These are phyloP conservation scores for Semnornis frantzii DNA, from an alignment of 2,113 vertebrate genomes.

Conservation along the genomic window DNA sequence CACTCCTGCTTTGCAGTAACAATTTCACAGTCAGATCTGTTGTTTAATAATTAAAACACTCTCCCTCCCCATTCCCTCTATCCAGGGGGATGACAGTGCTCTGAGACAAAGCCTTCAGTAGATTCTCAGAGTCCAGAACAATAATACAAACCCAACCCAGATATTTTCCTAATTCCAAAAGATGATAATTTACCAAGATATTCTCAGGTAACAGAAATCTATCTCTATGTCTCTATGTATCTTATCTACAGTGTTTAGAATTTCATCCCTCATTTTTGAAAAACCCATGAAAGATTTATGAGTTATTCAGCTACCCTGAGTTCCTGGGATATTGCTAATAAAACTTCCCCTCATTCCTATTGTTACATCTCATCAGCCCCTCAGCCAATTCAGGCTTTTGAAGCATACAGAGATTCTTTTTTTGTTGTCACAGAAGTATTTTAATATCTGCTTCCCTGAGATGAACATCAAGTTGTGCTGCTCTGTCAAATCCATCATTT, in stretches of 20 bases:
- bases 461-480: not conserved
- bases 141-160: conserved; percentile 3
- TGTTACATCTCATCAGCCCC: not conserved
- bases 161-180: conserved; percentile 57
- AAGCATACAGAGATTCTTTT: not conserved
- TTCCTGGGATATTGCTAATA: conserved; percentile 51
- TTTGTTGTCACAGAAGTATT: conserved; percentile 8
- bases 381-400: conserved; percentile 2
- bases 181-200: conserved; percentile 52
- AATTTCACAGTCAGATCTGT: not conserved
- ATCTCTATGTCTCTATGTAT: not conserved
- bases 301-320: conserved; percentile 42
- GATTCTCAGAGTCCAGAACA: conserved; percentile 5
- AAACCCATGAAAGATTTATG: conserved; percentile 69
- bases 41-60: not conserved
- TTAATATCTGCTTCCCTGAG: not conserved
- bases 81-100: not conserved
- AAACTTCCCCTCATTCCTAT: conserved; percentile 18
- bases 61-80: not conserved
- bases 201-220: not conserved
- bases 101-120: not conserved
- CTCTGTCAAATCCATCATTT: not conserved
- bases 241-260: conserved; percentile 34
- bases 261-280: conserved; percentile 43
- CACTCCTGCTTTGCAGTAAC: not conserved